Evolutionary conservation across 2,797 vertebrate species (phyloP), one percentile per base, ranked within the genome.

Genomic region (Esox masquinongy): DNA sequence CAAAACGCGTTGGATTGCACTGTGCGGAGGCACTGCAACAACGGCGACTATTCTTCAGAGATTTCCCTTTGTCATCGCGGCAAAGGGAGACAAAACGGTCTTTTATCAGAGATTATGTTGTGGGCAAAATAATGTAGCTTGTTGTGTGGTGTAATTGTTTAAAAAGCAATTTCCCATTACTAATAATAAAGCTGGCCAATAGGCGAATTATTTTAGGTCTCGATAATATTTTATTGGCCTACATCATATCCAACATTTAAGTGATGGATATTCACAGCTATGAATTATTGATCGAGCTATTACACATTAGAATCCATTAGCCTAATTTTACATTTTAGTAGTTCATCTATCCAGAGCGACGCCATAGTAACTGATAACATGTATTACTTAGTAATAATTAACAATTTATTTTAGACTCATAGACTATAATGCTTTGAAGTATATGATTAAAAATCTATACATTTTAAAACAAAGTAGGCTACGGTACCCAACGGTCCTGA

Each of bases 1-100:
- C 73, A 81, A 67, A 70, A 16, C 14, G 39, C 14, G 34, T 71
- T 59, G 22, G 69, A 19, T 19, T 59, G 63, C 16, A 36, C 66
- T 4, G 31, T 68, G 70, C 49, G 66, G 36, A 74, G 47, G 39
- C 47, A 34, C 26, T n/a, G 22, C 39, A 51, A 72, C 49, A 63
- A n/a, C 11, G 22, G 19, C 6, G 39, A 6, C 29, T 50, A 50
- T n/a, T 64, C 61, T n/a, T 64, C 61, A 9, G 72, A 74, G 47
- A 43, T 29, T 9, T 19, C 15, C n/a, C 39, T 47, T 73, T 73
- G 59, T 34, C 47, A 34, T 31, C 9, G 24, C 9, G 12, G n/a
- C 7, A 63, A 2, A 63, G 36, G 19, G 19, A 61, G 31, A 59
- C n/a, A 39, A 22, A 22, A 43, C 15, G 5, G 12, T 24, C n/a